These are phyloP conservation scores for Tor tambroides DNA, from an alignment of 2,113 vertebrate genomes.

Conservation along the genomic window DNA sequence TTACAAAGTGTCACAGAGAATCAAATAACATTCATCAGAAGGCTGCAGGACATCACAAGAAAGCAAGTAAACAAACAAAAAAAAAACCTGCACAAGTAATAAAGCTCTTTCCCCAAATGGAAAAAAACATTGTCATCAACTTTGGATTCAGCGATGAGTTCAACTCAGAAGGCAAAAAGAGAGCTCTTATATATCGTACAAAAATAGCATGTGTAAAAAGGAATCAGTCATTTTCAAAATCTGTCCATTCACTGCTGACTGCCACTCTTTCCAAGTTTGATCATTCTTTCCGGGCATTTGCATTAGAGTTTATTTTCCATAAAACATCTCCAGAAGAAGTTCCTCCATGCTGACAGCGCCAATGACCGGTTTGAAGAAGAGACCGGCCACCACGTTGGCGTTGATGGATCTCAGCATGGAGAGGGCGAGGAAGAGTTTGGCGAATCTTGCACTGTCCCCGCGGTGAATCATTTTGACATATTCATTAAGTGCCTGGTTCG, in stretches of 20 bases:
- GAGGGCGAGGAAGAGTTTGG: constrained; percentile 89
- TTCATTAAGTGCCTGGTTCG: constrained; percentile 92
- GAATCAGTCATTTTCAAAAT: constrained; percentile 60
- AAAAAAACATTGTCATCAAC: constrained; percentile 33
- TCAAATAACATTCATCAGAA: constrained; percentile 11
- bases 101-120: constrained; percentile 53
- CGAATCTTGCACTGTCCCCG: constrained; percentile 83
- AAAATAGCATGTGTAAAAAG: constrained; percentile 87
- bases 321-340: constrained; percentile 97
- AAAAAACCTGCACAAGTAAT: constrained; percentile 8
- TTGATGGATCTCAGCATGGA: constrained; percentile 90
- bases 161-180: constrained; percentile 55
- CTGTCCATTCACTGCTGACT: constrained; percentile 3
- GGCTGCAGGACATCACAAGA: background rate
- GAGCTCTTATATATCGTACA: constrained; percentile 64
- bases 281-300: background rate
- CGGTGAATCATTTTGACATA: constrained; percentile 86
- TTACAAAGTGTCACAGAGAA: constrained; percentile 33
- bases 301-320: constrained; percentile 76
- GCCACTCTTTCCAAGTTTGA: constrained; percentile 6
- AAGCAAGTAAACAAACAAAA: constrained; percentile 14
- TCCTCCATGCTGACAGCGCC: constrained; percentile 95
- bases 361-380: constrained; percentile 97
- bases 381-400: constrained; percentile 85
- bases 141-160: constrained; percentile 57